Evolutionary conservation across 2,888 invertebrate genomes (phyloP).

Genomic region (Crioceris asparagi): DNA sequence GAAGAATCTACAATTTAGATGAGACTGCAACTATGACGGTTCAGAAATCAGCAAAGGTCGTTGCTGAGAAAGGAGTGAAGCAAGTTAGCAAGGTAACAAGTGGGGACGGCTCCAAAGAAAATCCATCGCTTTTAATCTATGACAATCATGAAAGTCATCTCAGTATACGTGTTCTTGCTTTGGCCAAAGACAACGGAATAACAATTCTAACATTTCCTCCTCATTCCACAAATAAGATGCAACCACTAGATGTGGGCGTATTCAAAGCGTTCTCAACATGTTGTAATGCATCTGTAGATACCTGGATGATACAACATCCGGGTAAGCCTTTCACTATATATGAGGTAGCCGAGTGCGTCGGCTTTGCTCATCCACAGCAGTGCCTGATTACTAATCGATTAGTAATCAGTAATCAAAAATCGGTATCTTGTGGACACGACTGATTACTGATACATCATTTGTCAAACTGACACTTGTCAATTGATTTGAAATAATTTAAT

Average conservation of each 20-base stretch:
- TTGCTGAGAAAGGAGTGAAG: neutral
- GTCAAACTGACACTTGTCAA: no score
- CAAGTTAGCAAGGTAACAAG: neutral
- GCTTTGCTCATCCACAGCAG: no score
- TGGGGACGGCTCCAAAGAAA: constrained; percentile 16
- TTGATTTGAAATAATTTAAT: no score
- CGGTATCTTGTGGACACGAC: no score
- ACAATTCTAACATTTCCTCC: constrained; percentile 29
- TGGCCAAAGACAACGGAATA: constrained; percentile 31
- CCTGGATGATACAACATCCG: constrained; percentile 31
- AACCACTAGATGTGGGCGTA: constrained; percentile 34
- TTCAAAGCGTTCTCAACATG: constrained; percentile 33
- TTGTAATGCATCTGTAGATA: constrained; percentile 26
- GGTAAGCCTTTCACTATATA: constrained; percentile 34
- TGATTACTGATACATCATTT: no score
- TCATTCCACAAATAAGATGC: constrained; percentile 34
- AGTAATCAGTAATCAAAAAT: no score
- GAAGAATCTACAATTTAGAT: constrained; percentile 3
- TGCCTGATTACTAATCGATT: no score
- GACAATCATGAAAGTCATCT: constrained; percentile 32
- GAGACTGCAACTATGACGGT: constrained; percentile 6
- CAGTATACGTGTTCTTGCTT: constrained; percentile 15
- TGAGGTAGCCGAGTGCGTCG: constrained; percentile 24
- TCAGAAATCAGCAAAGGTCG: constrained; percentile 2
- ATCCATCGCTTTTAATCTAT: constrained; percentile 26